phyloP scores from a whole-genome alignment of 2,113 vertebrate genomes.

The Rhinogobius similis region DNA sequence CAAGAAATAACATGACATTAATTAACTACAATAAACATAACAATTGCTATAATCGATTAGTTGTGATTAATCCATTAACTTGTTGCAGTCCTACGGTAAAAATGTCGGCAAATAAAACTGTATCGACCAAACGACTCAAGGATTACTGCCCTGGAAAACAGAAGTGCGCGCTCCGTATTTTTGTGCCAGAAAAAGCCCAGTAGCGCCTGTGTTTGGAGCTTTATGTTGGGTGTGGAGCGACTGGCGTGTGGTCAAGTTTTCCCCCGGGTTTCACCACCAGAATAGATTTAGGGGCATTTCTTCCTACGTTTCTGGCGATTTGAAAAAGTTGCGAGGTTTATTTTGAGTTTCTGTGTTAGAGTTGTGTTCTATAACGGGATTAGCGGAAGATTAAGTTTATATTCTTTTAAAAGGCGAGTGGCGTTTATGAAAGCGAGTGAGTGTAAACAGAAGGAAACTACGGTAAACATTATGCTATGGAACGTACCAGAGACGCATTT shows the following conservation, averaged over 20 bases:
- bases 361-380: background rate
- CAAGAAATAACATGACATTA: too few relatives aligned
- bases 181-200: slow-evolving; percentile 32
- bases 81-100: too few relatives aligned
- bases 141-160: too few relatives aligned
- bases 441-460: background rate
- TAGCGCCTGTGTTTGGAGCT: slow-evolving; percentile 64
- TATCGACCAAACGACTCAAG: too few relatives aligned
- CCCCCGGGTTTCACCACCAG: slow-evolving; percentile 25
- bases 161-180: too few relatives aligned
- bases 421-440: background rate
- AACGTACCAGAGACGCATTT: too few relatives aligned
- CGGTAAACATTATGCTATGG: background rate
- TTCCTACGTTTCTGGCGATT: slow-evolving; percentile 21
- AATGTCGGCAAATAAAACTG: too few relatives aligned
- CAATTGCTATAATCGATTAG: too few relatives aligned
- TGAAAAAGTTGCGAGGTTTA: slow-evolving; percentile 2
- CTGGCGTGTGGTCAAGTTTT: slow-evolving; percentile 61
- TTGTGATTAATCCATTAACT: too few relatives aligned
- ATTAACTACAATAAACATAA: too few relatives aligned
- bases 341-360: background rate
- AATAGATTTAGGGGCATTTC: slow-evolving; percentile 55
- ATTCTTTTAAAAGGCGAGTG: background rate
- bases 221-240: slow-evolving; percentile 67
- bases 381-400: background rate